Base-by-base conservation (phyloP, 2,113 vertebrate genomes). In the Tragelaphus buxtoni region DNA sequence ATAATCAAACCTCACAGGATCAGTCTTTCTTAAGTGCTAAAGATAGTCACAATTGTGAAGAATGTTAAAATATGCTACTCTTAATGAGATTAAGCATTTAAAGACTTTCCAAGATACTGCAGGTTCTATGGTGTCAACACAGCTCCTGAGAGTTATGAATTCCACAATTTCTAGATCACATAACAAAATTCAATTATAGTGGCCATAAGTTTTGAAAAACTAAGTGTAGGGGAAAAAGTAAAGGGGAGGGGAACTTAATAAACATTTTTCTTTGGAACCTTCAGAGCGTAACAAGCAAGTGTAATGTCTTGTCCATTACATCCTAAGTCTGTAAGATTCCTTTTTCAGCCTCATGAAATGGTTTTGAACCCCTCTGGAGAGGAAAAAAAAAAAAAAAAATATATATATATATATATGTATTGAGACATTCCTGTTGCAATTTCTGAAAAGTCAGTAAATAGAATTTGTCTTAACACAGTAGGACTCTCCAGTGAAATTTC, bases 361-460 rank as follows among this genome's bases (percentile, higher is more conserved):
- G 97, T 97, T 97, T 92, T 95, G 90, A 97, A 94, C 87, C 89
- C 4, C 97, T 91, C 92, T 83, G 89, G 93, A 97, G 97, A 97
- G 92, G 98, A 95, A 72, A 32, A 47, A 79, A 85, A 51, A 5
- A 4, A 32, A 39, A 39, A 35, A 35, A 39, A 3, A 97, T 4
- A 16, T 8, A 61, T 61, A 60, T 13, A 60, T 30, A 61, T 16
- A 60, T 60, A 90, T 69, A 79, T 98, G 76, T 80, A 95, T 90
- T 85, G 96, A 76, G 7, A 0, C 94, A 86, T 89, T 84, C 53
- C 58, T 77, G 84, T 11, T 72, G 26, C 82, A 97, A 98, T 98
- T 98, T 97, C 95, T 81, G 74, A 93, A 98, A 85, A 95, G 69
- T 84, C 39, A 86, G 63, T 24, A 56, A 91, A 81, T 39, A 53